Evolutionary conservation across 2,888 invertebrate genomes (phyloP), one percentile per base, ranked within the genome.

Genomic region (Dynastes hyllus): DNA sequence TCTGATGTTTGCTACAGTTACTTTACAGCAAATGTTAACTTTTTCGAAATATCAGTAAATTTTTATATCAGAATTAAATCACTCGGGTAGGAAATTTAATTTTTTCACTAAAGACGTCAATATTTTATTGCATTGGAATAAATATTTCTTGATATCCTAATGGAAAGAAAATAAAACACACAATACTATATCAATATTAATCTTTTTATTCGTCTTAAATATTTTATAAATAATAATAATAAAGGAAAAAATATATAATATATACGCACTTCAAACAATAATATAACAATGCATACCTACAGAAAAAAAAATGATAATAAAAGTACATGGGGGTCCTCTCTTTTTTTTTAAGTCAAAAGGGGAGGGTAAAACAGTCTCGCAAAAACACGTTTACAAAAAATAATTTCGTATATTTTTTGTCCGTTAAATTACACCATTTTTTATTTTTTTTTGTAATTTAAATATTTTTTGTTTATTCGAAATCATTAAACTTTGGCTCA

Each of bases 131-230:
- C 1, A 40, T 32, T 32, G 29, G 8, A 9, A 29, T 22, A 61
- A 3, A 22, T 61, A 22, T 61, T 5, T 0, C 22, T 8, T 29
- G 27, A 63, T 3, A 63, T 9, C 13, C 2, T 27, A 63, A 37
- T 37, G 13, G 0, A n/a, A 29, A 29, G 2, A 45, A 9, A 58
- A 58, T 58, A 58, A 58, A 22, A 58, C 55, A 22, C 55, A 16
- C 22, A 58, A 22, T 58, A 22, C 16, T 45, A n/a, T 22, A 9
- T 29, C 32, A 32, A 29, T 29, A 32, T 32, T 67, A 22, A 22
- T 67, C 40, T 67, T 16, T 67, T 67, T 67, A 67, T 67, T 67
- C 40, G n/a, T 58, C 55, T 16, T 67, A 45, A 67, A 67, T 67
- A 40, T 22, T 67, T 45, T 45, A 67, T 67, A 67, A 69, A 69